Percentiles rank a stretch among this genome's conserved stretches.
phyloP scores from a whole-genome alignment of 1,140 invertebrate genomes.

The Prorops nasuta region DNA sequence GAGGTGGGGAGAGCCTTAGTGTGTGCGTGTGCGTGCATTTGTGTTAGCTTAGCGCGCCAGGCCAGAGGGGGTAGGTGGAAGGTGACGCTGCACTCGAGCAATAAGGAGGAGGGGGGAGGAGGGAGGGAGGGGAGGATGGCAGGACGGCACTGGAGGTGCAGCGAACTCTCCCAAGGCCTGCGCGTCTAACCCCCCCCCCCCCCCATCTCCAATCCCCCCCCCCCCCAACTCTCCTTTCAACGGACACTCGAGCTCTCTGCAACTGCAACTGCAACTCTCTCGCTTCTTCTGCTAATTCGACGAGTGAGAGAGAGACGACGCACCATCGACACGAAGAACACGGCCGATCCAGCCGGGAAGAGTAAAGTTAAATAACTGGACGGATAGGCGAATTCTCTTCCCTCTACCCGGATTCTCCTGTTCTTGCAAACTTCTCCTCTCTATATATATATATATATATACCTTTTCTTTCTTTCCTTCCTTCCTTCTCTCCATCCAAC shows the following conservation, averaged over 20 bases:
- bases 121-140: constrained; percentile 14
- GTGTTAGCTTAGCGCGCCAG: no score
- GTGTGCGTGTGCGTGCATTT: no score
- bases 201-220: no score
- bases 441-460: no score
- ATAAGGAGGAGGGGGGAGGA: constrained; percentile 7
- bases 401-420: no score
- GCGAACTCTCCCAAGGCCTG: constrained; percentile 57
- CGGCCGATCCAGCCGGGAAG: constrained; percentile 10
- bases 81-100: constrained; percentile 12
- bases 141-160: constrained; percentile 45
- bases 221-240: no score
- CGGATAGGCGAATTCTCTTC: no score
- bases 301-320: constrained; percentile 3
- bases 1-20: no score
- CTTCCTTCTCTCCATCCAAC: no score
- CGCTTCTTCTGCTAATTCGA: not conserved
- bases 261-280: constrained; percentile 35
- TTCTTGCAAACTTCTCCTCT: no score
- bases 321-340: not conserved
- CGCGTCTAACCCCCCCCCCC: constrained; percentile 13
- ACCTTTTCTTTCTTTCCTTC: no score
- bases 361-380: constrained; percentile 1
- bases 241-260: constrained; percentile 15
- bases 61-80: constrained; percentile 10